Conservation (phyloP, 2,888 invertebrate genomes). For the Brachylomia viminalis region DNA sequence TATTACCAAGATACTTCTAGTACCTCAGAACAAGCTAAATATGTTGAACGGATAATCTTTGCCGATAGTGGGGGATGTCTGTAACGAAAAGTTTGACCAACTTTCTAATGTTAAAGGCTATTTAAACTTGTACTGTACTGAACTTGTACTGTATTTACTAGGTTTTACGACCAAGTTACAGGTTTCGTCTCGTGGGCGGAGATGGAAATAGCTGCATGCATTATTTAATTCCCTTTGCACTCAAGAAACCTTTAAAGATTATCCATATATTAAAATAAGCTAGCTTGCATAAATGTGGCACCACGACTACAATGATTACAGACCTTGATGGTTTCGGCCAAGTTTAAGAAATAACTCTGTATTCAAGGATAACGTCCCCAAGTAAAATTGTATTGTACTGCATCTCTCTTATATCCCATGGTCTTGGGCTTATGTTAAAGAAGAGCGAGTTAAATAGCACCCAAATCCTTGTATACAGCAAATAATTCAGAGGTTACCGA, state of each 20-base stretch:
- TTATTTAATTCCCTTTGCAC: slow-evolving; percentile 8
- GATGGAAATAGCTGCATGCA: slow-evolving; percentile 4
- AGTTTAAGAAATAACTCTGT: neutral
- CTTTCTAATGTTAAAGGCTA: slow-evolving; percentile 2
- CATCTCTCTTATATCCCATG: neutral
- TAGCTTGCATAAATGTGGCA: neutral
- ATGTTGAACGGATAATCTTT: neutral
- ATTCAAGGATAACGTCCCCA: neutral
- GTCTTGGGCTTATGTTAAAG: too few relatives aligned
- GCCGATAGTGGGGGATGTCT: neutral
- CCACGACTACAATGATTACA: neutral
- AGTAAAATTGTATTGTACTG: neutral
- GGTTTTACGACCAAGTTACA: neutral
- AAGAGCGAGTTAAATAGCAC: too few relatives aligned
- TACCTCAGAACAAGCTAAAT: neutral
- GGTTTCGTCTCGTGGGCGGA: neutral
- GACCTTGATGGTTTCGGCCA: neutral
- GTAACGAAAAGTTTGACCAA: neutral
- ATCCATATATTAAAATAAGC: neutral
- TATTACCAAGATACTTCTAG: neutral
- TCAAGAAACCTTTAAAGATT: neutral
- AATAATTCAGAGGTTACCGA: neutral
- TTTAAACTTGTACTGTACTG: slow-evolving; percentile 21
- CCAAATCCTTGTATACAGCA: too few relatives aligned
- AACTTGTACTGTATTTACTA: too few relatives aligned